Conservation (phyloP, 2,888 invertebrate species). For the Coelopa pilipes region DNA sequence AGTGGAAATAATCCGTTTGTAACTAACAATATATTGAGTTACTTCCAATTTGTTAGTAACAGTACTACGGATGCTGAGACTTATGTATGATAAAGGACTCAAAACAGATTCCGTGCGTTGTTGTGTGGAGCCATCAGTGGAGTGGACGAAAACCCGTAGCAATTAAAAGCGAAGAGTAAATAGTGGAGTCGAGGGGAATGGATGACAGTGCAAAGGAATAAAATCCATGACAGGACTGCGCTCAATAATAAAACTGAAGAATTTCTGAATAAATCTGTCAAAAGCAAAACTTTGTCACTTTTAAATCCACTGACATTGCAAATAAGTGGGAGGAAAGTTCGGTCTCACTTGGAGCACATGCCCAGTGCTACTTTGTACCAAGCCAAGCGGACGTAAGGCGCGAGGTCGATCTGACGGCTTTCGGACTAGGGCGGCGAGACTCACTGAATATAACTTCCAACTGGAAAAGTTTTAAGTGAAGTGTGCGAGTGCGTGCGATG, state of each 20-base stretch:
- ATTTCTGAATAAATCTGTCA: slow-evolving; percentile 35
- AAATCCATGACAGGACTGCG: neutral
- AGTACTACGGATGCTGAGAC: too few species aligned
- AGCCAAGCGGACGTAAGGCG: neutral
- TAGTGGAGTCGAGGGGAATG: too few species aligned
- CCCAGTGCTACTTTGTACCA: neutral
- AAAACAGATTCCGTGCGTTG: slow-evolving; percentile 4
- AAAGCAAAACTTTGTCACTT: slow-evolving; percentile 27
- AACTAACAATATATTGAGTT: too few species aligned
- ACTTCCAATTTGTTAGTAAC: too few species aligned
- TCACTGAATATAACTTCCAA: slow-evolving; percentile 21
- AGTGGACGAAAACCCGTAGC: too few species aligned
- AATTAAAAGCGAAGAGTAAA: too few species aligned
- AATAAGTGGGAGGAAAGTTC: neutral
- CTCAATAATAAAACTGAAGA: slow-evolving; percentile 14
- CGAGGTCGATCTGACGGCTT: neutral
- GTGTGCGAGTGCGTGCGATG: slow-evolving; percentile 13
- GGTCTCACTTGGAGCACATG: neutral
- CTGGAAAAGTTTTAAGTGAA: slow-evolving; percentile 29
- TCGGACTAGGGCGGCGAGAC: neutral
- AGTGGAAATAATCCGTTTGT: too few species aligned
- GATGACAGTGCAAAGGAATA: neutral
- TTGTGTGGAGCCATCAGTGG: too few species aligned
- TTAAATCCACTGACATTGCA: slow-evolving; percentile 22
- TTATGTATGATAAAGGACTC: too few species aligned